phyloP scores from a whole-genome alignment of 1,140 invertebrate species.

The Caenorhabditis latens region DNA sequence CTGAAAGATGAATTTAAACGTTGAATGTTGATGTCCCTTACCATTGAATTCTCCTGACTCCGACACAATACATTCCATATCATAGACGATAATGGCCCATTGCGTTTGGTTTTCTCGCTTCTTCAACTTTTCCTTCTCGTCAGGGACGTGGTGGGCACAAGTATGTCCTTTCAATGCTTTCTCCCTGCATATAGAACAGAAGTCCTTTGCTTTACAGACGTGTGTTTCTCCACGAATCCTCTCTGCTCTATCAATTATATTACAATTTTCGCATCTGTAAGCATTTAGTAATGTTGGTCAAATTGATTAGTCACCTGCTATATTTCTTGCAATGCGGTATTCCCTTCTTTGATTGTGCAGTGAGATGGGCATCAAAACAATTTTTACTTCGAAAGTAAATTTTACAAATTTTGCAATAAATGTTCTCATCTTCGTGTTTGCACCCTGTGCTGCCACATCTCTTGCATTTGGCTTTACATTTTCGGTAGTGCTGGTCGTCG shows the following conservation, averaged over 20 bases:
- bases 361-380: background rate
- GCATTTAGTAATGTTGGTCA: background rate
- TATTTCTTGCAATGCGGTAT: background rate
- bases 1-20: background rate
- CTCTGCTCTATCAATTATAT: background rate
- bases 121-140: background rate
- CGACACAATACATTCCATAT: background rate
- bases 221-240: background rate
- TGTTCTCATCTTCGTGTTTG: background rate
- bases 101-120: background rate
- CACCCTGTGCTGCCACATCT: background rate
- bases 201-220: background rate
- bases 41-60: background rate
- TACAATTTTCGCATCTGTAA: background rate
- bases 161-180: background rate
- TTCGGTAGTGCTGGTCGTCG: background rate
- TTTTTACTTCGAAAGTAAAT: background rate
- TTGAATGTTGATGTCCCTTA: background rate
- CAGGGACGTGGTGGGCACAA: background rate
- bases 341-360: background rate
- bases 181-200: background rate
- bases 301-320: background rate
- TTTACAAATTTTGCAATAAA: background rate
- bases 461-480: background rate
- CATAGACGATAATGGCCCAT: background rate